Evolutionary conservation across 2,113 vertebrate genomes (phyloP).

Genomic region (Labeo rohita): DNA sequence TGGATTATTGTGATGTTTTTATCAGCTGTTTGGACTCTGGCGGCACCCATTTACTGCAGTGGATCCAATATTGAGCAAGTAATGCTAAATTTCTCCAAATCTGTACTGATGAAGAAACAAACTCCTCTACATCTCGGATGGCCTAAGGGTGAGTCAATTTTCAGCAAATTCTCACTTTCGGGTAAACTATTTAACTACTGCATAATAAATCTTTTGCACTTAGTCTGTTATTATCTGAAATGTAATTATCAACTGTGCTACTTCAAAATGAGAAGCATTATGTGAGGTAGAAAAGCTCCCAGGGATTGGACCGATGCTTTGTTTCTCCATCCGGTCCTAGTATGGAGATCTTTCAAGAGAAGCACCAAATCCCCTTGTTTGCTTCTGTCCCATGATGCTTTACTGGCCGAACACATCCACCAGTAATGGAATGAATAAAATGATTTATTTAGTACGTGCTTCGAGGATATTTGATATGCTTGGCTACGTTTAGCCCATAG

Average conservation of each 20-base stretch:
- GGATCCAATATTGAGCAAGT: neutral
- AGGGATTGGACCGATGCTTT: neutral
- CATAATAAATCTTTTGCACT: neutral
- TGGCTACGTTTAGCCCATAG: conserved; percentile 78
- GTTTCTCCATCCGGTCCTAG: neutral
- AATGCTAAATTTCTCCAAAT: neutral
- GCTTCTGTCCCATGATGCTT: conserved; percentile 67
- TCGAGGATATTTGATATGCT: conserved; percentile 81
- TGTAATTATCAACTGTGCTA: neutral
- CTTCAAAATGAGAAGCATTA: neutral
- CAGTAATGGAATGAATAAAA: conserved; percentile 78
- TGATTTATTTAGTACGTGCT: conserved; percentile 79
- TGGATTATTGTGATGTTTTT: neutral
- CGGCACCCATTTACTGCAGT: neutral
- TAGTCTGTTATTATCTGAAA: neutral
- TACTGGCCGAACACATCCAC: conserved; percentile 71
- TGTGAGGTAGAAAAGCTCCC: neutral
- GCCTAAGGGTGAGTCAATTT: neutral
- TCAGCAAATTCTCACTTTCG: neutral
- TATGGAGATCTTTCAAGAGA: conserved; percentile 48
- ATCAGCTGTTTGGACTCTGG: neutral
- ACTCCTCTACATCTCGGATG: neutral
- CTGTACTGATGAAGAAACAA: neutral
- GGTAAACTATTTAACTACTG: neutral
- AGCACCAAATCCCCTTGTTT: conserved; percentile 66